Percentiles rank a stretch among this genome's conserved stretches.
Evolutionary conservation across 1,140 invertebrate species (phyloP).

Genomic region (Zaprionus kolodkinae): DNA sequence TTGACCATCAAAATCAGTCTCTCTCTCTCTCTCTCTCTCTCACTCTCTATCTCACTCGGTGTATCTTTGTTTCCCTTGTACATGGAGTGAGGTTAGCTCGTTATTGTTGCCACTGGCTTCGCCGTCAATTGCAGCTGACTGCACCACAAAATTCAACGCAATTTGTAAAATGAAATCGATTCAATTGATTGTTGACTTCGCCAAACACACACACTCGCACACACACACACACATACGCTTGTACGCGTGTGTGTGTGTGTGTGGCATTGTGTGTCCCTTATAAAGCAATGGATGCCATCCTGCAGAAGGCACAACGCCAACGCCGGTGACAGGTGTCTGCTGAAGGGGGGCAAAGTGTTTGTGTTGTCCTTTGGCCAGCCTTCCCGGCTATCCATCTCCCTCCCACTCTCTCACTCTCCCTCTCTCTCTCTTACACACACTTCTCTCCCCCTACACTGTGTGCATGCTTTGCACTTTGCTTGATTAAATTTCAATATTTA

Average conservation of each 20-base stretch:
- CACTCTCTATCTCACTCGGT: background rate
- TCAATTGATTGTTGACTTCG: conserved; percentile 82
- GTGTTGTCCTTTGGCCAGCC: conserved; percentile 46
- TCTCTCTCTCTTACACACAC: background rate
- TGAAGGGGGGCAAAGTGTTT: conserved; percentile 43
- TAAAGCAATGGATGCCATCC: conserved; percentile 53
- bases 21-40: conserved; percentile 1
- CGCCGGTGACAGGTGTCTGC: conserved; percentile 77
- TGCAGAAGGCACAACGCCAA: conserved; percentile 55
- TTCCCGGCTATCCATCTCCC: background rate
- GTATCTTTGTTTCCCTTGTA: background rate
- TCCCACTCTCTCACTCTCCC: background rate
- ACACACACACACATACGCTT: conserved; percentile 18
- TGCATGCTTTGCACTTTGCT: conserved; percentile 74
- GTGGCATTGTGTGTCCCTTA: conserved; percentile 40
- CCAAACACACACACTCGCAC: conserved; percentile 42
- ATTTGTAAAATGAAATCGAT: conserved; percentile 83
- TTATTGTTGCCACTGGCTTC: conserved; percentile 77
- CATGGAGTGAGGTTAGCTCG: conserved; percentile 54
- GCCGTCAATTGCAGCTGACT: conserved; percentile 80
- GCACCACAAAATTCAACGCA: conserved; percentile 82
- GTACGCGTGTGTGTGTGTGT: conserved; percentile 17
- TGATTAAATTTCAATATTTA: conserved; percentile 83
- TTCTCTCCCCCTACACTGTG: background rate
- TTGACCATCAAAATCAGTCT: conserved; percentile 75